Base-by-base conservation (phyloP, 2,888 invertebrate species). In the Helleia helle region DNA sequence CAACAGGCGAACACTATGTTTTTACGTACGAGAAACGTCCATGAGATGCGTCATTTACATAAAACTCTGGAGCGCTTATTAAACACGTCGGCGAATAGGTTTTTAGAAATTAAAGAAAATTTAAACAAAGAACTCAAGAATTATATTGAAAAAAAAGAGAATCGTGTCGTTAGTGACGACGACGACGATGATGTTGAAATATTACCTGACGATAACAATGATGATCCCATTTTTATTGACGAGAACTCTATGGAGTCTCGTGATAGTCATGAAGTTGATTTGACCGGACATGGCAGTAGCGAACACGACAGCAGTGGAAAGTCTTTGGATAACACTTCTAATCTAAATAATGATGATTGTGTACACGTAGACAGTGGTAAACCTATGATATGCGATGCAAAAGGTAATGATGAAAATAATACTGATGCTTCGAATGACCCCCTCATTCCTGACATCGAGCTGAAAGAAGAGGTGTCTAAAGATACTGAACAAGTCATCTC, bases 101-200 rank as follows among this genome's bases (percentile, higher is more conserved):
- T 89, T 45, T 71, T 71, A 36, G 87, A 88, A 59, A 83, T 88
- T 18, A 65, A 86, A 34, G 86, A 87, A 37, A 87, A 84, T 61
- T 62, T 89, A 7, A 77, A 83, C 50, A 80, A 76, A 29, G 88
- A 87, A 36, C 79, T 87, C 43, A 86, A 87, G 52, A 62, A 71
- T 29, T 88, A 86, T 57, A 50, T 87, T 24, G 55, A 63, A 36
- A 83, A 70, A 41, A 84, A 81, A 55, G 47, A 48, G 1, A 53
- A 50, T 13, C 50, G 41, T 27, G 45, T 30, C 38, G 58, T 61
- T 44, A 71, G 71, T 44, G 68, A 86, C 52, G 70, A 84, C 50
- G 65, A 80, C 56, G 65, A 80, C 50, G 76, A 84, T 50, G 76
- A 84, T 48, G 74, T 74, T 28, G 75, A 79, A 59, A 79, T 81